Conservation (phyloP, 2,113 vertebrate species). For the Ginglymostoma cirratum region DNA sequence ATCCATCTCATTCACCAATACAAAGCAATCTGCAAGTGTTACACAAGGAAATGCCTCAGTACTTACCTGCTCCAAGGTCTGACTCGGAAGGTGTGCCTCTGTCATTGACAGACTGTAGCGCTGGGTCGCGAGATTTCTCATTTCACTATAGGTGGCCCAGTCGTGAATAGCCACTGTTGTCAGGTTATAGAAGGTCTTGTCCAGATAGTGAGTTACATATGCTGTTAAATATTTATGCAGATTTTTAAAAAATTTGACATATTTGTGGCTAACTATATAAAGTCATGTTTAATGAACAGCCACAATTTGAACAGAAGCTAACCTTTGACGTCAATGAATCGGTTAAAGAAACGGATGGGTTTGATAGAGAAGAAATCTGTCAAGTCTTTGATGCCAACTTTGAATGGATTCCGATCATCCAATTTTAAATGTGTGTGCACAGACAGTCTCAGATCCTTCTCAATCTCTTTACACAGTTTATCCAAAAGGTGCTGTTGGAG, state of each 20-base stretch:
- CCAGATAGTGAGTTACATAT: constrained; percentile 93
- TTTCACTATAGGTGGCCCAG: constrained; percentile 98
- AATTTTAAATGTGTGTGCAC: constrained; percentile 94
- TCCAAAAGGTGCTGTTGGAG: constrained; percentile 76
- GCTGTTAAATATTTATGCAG: constrained; percentile 54
- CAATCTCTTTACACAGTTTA: constrained; percentile 95
- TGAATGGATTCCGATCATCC: constrained; percentile 95
- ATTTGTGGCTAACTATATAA: not conserved
- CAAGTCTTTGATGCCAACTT: constrained; percentile 92
- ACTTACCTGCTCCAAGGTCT: constrained; percentile 91
- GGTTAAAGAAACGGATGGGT: constrained; percentile 91
- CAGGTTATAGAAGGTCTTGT: constrained; percentile 97
- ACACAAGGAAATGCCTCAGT: not conserved
- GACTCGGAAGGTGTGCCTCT: constrained; percentile 93
- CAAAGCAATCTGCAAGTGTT: no score
- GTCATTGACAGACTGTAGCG: constrained; percentile 92
- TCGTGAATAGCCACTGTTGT: constrained; percentile 95
- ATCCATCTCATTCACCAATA: not conserved
- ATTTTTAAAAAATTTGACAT: not conserved
- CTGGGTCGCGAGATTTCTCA: constrained; percentile 92
- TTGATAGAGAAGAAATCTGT: constrained; percentile 92
- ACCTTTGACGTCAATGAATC: constrained; percentile 98
- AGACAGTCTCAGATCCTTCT: constrained; percentile 92
- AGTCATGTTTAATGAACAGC: not conserved
- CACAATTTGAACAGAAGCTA: not conserved